Evolutionary conservation across 2,113 vertebrate species (phyloP).

Genomic region (Tyto alba): DNA sequence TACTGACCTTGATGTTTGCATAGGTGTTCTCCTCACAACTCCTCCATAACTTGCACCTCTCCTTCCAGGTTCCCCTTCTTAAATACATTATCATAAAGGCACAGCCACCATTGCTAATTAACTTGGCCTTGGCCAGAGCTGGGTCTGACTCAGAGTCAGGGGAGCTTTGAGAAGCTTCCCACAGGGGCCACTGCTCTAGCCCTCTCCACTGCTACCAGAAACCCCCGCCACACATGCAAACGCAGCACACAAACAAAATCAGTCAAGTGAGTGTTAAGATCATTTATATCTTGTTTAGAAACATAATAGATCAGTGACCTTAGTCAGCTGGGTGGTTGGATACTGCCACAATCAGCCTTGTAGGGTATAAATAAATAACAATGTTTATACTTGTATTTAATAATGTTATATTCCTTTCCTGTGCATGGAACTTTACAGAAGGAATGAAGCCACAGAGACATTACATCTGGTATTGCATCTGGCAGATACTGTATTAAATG

Average conservation of each 20-base stretch:
- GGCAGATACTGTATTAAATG: conserved; percentile 21
- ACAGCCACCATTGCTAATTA: no score
- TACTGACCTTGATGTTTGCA: no score
- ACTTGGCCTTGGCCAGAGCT: no score
- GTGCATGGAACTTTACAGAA: not conserved
- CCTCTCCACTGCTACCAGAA: no score
- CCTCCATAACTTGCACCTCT: no score
- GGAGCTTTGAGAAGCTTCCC: no score
- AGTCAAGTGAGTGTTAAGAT: not conserved
- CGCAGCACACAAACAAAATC: not conserved
- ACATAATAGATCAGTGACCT: not conserved
- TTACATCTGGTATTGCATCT: conserved; percentile 19
- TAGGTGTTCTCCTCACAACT: no score
- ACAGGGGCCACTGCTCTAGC: no score
- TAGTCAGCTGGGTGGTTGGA: not conserved
- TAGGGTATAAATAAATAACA: not conserved
- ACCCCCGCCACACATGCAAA: no score
- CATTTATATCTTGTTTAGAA: not conserved
- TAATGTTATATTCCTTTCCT: not conserved
- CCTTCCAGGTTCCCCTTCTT: no score
- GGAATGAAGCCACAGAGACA: not conserved
- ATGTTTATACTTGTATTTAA: not conserved
- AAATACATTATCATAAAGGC: no score
- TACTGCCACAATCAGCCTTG: not conserved
- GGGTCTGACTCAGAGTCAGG: no score